Evolutionary conservation across 1,140 invertebrate genomes (phyloP), one percentile per base, ranked within the genome.

Genomic region (Heliconius nattereri): DNA sequence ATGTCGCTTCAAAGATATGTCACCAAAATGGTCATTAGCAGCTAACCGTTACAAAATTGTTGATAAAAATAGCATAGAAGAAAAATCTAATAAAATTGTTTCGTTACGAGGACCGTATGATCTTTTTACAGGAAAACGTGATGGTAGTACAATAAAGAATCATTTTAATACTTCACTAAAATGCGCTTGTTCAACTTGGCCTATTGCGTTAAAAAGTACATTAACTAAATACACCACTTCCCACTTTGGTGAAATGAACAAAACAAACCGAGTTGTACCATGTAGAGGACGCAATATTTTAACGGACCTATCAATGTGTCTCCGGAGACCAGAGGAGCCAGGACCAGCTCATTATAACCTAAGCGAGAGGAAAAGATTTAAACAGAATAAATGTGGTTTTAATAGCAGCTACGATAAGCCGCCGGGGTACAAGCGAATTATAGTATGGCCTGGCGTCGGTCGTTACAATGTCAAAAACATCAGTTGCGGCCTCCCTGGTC

Each of bases 371-470:
- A 89, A 79, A 71, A 76, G 80, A 3, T 92, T 91, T 57, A 86
- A 83, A 70, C 80, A 91, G 76, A 88, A 90, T 66, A 89, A 84
- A 49, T 26, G 76, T 16, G 91, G 87, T 8, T 94, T 93, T 71
- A 92, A 94, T 77, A 93, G 90, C 75, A 91, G 89, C 32, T 92
- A 92, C 70, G 90, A 92, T 70, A 89, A 88, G 45, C 86, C 89
- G 3, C 91, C 89, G 7, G 91, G 92, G 8, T 92, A 92, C 57
- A 60, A 86, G 23, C 85, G 89, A 9, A 81, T 85, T 9, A 71
- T 90, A 2, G 89, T 93, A 23, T 92, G 92, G 91, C 92, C 92
- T 1, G 92, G 86, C 0, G 91, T 93, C 1, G 92, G 92, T 6
- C 78, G 91, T 26, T 94, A 94, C 66, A 84, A 75, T 1, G 37